These are phyloP conservation scores for Leucoraja erinaceus DNA, from an alignment of 2,113 vertebrate genomes.

Conservation along the genomic window DNA sequence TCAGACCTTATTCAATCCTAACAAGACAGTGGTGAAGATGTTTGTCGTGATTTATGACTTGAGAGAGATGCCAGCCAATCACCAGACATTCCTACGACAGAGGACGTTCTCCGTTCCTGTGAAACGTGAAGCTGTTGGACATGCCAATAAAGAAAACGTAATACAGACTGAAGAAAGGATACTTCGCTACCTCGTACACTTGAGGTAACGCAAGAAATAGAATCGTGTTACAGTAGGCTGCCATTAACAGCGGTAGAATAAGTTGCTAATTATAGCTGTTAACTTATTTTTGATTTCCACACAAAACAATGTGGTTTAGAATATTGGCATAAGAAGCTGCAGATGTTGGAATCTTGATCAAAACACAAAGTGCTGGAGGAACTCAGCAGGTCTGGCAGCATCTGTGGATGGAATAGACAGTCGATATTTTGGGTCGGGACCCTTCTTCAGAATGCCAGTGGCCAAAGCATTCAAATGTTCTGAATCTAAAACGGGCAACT, in stretches of 20 bases:
- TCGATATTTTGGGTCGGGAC: too few relatives aligned
- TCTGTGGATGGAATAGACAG: too few relatives aligned
- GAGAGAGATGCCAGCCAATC: conserved; percentile 90
- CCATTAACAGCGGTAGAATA: conserved; percentile 2
- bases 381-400: too few relatives aligned
- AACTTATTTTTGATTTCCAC: not conserved
- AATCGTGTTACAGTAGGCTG: not conserved
- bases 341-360: too few relatives aligned
- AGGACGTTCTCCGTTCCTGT: conserved; percentile 96
- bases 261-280: conserved; percentile 28
- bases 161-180: conserved; percentile 72
- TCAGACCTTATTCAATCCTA: conserved; percentile 99
- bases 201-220: conserved; percentile 68
- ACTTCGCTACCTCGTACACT: conserved; percentile 97
- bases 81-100: conserved; percentile 98
- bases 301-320: not conserved
- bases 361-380: too few relatives aligned
- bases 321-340: too few relatives aligned
- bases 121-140: conserved; percentile 75
- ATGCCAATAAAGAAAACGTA: conserved; percentile 68
- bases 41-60: conserved; percentile 98
- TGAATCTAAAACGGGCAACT: not conserved
- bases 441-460: not conserved
- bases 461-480: not conserved
- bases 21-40: conserved; percentile 99